Percentiles rank a stretch among this genome's conserved stretches.
Evolutionary conservation across 2,797 vertebrate species (phyloP).

Genomic region (Coregonus suidteri): DNA sequence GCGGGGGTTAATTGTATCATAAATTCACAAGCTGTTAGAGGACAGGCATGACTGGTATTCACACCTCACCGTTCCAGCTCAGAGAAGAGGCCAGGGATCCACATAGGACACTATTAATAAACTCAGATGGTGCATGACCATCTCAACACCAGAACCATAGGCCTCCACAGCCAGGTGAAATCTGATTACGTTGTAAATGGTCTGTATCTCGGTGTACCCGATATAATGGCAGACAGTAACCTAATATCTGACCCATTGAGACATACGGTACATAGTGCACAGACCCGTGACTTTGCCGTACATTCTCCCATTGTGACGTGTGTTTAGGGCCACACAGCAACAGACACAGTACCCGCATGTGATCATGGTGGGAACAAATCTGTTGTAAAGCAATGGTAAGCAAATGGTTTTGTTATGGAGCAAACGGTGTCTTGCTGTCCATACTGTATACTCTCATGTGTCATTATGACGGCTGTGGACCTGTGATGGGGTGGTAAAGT

Average conservation of each 20-base stretch:
- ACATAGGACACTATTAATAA: slow-evolving; percentile 57
- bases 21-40: slow-evolving; percentile 73
- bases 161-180: slow-evolving; percentile 9
- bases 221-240: not conserved
- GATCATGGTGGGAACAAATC: slow-evolving; percentile 27
- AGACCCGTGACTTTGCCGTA: not conserved
- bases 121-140: slow-evolving; percentile 12
- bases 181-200: not conserved
- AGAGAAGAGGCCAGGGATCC: slow-evolving; percentile 11
- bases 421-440: slow-evolving; percentile 34
- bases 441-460: slow-evolving; percentile 21
- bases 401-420: slow-evolving; percentile 46
- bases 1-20: slow-evolving; percentile 73
- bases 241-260: not conserved
- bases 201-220: not conserved
- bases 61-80: slow-evolving; percentile 67
- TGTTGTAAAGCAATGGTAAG: slow-evolving; percentile 38
- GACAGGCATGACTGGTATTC: slow-evolving; percentile 76
- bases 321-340: not conserved
- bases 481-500: slow-evolving; percentile 53
- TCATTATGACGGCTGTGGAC: slow-evolving; percentile 24
- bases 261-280: not conserved
- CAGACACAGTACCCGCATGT: slow-evolving; percentile 10
- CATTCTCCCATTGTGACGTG: slow-evolving; percentile 1
- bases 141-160: slow-evolving; percentile 2